Evolutionary conservation across 2,113 vertebrate genomes (phyloP).

Genomic region (Loxodonta africana): DNA sequence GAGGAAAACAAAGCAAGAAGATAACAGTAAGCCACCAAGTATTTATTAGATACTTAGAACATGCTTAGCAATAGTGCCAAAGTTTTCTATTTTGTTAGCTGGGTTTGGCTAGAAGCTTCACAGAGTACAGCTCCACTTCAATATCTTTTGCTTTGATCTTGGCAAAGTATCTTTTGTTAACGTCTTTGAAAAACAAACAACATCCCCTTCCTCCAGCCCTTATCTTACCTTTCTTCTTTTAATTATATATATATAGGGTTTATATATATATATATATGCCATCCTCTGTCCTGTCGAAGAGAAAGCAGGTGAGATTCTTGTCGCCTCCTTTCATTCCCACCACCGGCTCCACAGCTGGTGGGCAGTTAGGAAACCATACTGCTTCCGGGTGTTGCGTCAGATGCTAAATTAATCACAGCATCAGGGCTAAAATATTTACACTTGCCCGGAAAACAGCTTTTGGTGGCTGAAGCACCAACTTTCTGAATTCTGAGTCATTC

Average conservation of each 20-base stretch:
- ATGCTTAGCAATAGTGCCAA: not conserved
- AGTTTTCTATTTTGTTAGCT: not conserved
- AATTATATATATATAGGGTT: not conserved
- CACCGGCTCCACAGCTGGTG: not conserved
- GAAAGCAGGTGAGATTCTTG: not conserved
- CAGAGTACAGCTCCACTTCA: not conserved
- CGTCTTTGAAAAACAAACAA: not conserved
- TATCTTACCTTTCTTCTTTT: not conserved
- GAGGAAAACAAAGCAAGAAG: conserved; percentile 27
- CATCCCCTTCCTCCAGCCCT: not conserved
- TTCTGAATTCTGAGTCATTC: conserved; percentile 71
- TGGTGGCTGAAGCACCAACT: conserved; percentile 51
- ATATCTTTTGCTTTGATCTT: not conserved
- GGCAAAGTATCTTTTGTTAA: conserved; percentile 31
- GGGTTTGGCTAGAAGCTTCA: not conserved
- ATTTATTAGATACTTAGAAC: not conserved
- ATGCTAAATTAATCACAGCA: conserved; percentile 38
- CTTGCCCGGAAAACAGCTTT: conserved; percentile 62
- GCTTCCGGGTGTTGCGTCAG: not conserved
- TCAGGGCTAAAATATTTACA: conserved; percentile 65
- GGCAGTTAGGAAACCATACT: not conserved
- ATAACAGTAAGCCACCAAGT: not conserved
- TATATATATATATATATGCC: not conserved
- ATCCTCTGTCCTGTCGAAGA: not conserved
- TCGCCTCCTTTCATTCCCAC: not conserved